These are phyloP conservation scores for Ateles fusciceps DNA, from an alignment of 2,797 vertebrate species.

Conservation along the genomic window DNA sequence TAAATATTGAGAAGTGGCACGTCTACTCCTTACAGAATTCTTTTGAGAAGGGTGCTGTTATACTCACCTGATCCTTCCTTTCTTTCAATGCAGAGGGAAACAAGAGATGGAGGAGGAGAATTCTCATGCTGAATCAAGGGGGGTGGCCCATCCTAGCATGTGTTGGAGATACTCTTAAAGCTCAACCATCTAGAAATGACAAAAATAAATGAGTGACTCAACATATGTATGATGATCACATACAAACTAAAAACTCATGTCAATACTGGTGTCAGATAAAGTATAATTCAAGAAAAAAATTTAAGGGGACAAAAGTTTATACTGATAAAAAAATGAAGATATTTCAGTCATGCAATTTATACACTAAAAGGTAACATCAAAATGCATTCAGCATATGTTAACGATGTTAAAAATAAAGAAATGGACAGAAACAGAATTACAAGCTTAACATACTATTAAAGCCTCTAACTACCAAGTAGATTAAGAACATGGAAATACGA, in stretches of 20 bases:
- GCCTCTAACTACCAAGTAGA: conserved; percentile 7
- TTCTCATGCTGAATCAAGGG: neutral
- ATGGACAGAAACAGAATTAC: conserved; percentile 18
- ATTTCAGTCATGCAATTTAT: conserved; percentile 9
- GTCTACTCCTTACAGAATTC: neutral
- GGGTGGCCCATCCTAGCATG: neutral
- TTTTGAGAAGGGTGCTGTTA: neutral
- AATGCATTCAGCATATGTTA: conserved; percentile 24
- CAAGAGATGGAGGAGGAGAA: neutral
- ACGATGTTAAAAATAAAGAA: conserved; percentile 49
- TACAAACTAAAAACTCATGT: neutral
- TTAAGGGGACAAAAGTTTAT: neutral
- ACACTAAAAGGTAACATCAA: neutral
- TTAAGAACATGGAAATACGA: neutral
- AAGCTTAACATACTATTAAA: neutral
- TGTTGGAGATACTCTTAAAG: neutral
- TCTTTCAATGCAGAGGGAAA: neutral
- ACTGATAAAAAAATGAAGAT: neutral
- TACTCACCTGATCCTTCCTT: neutral
- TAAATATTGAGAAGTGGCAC: neutral
- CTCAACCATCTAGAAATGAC: neutral
- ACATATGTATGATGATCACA: neutral
- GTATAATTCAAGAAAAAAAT: conserved; percentile 1
- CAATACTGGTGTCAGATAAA: neutral
- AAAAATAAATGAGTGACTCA: neutral